Evolutionary conservation across 2,888 invertebrate species (phyloP), one percentile per base, ranked within the genome.

Genomic region (Rugalucina vietnamica): DNA sequence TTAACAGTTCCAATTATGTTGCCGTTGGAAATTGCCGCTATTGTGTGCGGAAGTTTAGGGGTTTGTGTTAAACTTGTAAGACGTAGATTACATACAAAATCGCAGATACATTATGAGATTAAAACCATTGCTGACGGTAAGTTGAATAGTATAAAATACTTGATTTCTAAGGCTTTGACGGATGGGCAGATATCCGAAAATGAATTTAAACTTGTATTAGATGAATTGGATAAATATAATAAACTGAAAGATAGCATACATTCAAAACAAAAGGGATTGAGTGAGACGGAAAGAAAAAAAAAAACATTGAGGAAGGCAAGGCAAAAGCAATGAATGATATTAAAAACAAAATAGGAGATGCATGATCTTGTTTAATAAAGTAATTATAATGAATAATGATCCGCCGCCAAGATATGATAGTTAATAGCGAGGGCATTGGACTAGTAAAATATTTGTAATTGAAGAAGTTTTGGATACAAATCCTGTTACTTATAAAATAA

Each of bases 1-100:
- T 71, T 78, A 34, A 57, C 78, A 49, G 18, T 78, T 29, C 65
- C 74, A n/a, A 34, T 78, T 18, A 77, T 73, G 69, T 73, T 82
- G 54, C 82, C 82, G 29, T 69, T 82, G 73, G 73, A 82, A 82
- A 77, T 82, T 77, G 69, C 77, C 10, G 81, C 77, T 50, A 18
- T 77, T 50, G 81, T 71, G 1, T 78, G 78, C 72, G 78, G 78
- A 3, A 29, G 29, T 29, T 24, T 29, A 27, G 60, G 60, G 3
- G 29, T 29, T 24, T 60, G 29, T 29, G 60, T 60, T 24, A 60
- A 60, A 29, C 29, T 60, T 60, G 18, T 60, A n/a, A n/a, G n/a
- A n/a, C n/a, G n/a, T n/a, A n/a, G n/a, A n/a, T n/a, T n/a, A n/a
- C 34, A 32, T 27, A 29, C 34, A 65, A 65, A 65, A 65, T 29